Percentiles rank a stretch among this genome's conserved stretches.
phyloP scores from a whole-genome alignment of 2,113 vertebrate genomes.

The Eolophus roseicapilla region DNA sequence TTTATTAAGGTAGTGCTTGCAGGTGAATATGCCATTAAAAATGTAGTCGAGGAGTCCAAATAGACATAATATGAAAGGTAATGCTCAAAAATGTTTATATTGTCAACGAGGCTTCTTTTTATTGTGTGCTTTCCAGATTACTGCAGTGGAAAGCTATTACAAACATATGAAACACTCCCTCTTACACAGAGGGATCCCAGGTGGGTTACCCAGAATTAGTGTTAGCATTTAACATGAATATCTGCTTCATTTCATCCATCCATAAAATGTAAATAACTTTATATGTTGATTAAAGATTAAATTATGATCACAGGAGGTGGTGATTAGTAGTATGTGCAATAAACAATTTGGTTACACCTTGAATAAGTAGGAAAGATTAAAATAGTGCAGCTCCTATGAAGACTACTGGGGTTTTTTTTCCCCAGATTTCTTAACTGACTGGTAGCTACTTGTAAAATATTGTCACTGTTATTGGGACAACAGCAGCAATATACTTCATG shows the following conservation, averaged over 20 bases:
- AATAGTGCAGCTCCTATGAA: neutral
- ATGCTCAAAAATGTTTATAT: neutral
- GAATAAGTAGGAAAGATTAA: neutral
- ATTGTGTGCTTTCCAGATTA: neutral
- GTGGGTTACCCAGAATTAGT: neutral
- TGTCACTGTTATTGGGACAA: neutral
- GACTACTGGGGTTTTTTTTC: neutral
- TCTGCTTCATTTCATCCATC: neutral
- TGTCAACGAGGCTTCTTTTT: neutral
- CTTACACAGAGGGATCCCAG: neutral
- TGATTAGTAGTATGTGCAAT: neutral
- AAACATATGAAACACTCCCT: neutral
- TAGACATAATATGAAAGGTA: neutral
- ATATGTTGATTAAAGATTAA: neutral
- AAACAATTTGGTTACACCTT: neutral
- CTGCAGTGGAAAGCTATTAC: neutral
- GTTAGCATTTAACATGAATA: neutral
- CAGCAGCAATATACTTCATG: neutral
- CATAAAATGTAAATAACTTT: neutral
- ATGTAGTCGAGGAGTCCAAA: neutral
- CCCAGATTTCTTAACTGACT: neutral
- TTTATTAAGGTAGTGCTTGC: neutral
- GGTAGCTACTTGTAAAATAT: neutral
- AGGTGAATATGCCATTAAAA: neutral
- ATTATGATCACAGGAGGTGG: neutral